Percentiles rank a stretch among this genome's conserved stretches.
phyloP scores from a whole-genome alignment of 2,113 vertebrate genomes.

The Tor tambroides region DNA sequence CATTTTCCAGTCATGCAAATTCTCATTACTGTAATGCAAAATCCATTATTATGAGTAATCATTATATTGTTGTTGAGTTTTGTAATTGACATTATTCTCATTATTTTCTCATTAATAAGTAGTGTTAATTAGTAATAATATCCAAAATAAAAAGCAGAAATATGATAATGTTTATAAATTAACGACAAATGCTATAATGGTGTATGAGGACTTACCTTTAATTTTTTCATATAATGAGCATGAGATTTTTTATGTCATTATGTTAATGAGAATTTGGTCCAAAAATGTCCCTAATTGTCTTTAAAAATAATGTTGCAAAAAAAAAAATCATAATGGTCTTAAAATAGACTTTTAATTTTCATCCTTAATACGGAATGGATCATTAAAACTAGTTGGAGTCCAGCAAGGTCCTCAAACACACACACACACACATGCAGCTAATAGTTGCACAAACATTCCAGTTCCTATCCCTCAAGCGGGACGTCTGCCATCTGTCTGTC shows the following conservation, averaged over 20 bases:
- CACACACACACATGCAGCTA: background rate
- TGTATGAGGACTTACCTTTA: too few relatives aligned
- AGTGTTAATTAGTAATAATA: too few relatives aligned
- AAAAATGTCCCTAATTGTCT: background rate
- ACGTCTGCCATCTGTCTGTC: background rate
- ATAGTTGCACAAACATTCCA: slow-evolving; percentile 4
- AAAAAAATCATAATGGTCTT: background rate
- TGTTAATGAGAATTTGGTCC: background rate
- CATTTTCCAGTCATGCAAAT: background rate
- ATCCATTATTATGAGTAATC: background rate
- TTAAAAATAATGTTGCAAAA: background rate
- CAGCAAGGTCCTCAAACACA: background rate
- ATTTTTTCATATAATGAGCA: background rate
- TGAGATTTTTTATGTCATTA: background rate
- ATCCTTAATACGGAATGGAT: background rate
- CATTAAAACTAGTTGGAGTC: background rate
- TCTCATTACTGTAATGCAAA: background rate
- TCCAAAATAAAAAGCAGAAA: too few relatives aligned
- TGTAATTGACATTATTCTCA: too few relatives aligned
- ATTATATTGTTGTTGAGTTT: background rate
- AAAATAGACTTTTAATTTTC: background rate
- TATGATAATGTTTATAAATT: too few relatives aligned
- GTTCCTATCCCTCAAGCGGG: background rate
- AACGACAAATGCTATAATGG: too few relatives aligned
- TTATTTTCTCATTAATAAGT: too few relatives aligned